Base-by-base conservation (phyloP, 2,888 invertebrate genomes). In the Aricia artaxerxes region DNA sequence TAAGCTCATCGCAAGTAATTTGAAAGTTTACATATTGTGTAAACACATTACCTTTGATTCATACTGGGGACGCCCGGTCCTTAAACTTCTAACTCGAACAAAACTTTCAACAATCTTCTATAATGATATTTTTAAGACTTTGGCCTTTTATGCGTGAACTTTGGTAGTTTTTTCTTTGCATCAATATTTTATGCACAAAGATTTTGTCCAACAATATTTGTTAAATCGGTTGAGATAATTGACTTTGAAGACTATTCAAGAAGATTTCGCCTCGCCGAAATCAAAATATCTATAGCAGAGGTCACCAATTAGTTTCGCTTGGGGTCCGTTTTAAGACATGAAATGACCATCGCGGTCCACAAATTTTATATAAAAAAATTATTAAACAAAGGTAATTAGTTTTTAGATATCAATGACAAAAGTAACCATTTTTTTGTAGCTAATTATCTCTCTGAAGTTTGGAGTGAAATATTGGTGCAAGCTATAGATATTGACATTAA, bases 21-120 rank as follows among this genome's bases (percentile, higher is more conserved):
- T 75, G 49, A 75, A 75, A 75, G 75, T 75, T 75, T 9, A 75
- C 75, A 53, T 75, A 24, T 75, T 75, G 75, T 49, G 75, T 75
- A 75, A 75, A 75, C 49, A 75, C 49, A 75, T 75, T 49, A 75
- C 49, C 44, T 75, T 75, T 49, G 75, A 49, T 49, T 75, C 53
- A 75, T 75, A 75, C 49, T 75, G 75, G 24, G 44, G 69, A 69
- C 69, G 69, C 69, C 31, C 69, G 69, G 49, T 31, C 75, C 75
- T 75, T 44, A 75, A 44, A 75, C 44, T 49, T 75, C 75, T 75
- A 75, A 49, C 49, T 75, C 75, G 75, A 75, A 49, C 75, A 49
- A 75, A 75, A 75, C 75, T 75, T 75, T 31, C 49, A 13, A 75
- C 75, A 75, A 75, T 75, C 75, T 75, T 75, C 9, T 49, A 13